Evolutionary conservation across 2,797 vertebrate genomes (phyloP).

Genomic region (Halcyon chelicuti): DNA sequence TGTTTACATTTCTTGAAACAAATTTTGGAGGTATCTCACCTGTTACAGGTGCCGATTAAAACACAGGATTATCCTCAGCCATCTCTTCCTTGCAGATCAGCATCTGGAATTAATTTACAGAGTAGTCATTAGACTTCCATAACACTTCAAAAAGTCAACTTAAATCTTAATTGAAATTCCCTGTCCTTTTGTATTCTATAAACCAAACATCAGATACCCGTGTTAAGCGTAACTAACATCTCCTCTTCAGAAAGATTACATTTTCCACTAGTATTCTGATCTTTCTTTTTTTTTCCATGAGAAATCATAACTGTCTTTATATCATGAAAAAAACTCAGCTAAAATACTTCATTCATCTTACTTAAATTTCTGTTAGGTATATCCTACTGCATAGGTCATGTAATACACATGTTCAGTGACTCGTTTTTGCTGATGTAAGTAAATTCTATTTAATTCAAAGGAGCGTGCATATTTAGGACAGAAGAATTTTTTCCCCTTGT

Average conservation of each 20-base stretch:
- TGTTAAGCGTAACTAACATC: slow-evolving; percentile 6
- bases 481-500: not conserved
- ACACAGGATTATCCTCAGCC: slow-evolving; percentile 1
- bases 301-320: not conserved
- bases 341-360: not conserved
- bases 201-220: not conserved
- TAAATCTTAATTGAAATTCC: slow-evolving; percentile 64
- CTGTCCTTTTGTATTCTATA: slow-evolving; percentile 29
- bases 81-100: slow-evolving; percentile 57
- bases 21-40: not conserved
- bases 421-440: not conserved
- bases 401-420: not conserved
- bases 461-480: not conserved
- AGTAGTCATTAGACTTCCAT: slow-evolving; percentile 73
- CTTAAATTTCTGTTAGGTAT: not conserved
- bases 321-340: not conserved
- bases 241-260: slow-evolving; percentile 14
- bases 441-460: not conserved
- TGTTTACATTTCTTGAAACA: not conserved
- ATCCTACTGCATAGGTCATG: not conserved
- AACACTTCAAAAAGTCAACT: slow-evolving; percentile 67
- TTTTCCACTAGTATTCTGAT: not conserved
- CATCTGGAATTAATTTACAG: slow-evolving; percentile 80
- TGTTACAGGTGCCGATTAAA: slow-evolving; percentile 30
- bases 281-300: not conserved